Percentiles rank a stretch among this genome's conserved stretches.
These are phyloP conservation scores for Capitulum mitella DNA, from an alignment of 2,888 invertebrate genomes.

Conservation along the genomic window DNA sequence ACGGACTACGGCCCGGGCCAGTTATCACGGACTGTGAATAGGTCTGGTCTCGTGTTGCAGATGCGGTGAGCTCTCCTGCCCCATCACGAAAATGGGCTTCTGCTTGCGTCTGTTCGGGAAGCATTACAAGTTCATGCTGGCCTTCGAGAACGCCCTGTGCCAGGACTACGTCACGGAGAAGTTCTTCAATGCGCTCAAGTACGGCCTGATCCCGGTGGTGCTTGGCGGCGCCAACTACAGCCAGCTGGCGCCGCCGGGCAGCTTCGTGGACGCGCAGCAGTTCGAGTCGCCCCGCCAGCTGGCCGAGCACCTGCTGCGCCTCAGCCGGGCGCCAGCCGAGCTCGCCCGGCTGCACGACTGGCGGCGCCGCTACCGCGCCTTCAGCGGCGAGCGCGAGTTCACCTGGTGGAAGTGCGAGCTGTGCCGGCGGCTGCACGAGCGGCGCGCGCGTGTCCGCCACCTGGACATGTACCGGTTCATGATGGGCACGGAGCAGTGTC, in stretches of 20 bases:
- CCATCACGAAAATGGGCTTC: neutral
- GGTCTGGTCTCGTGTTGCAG: too few species aligned
- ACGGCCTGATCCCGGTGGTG: conserved; percentile 35
- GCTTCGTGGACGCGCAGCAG: conserved; percentile 43
- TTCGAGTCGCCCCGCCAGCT: conserved; percentile 39
- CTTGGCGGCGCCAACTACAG: conserved; percentile 37
- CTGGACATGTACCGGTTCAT: neutral
- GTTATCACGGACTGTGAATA: too few species aligned
- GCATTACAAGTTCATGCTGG: conserved; percentile 34
- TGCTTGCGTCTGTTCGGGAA: conserved; percentile 25
- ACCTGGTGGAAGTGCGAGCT: conserved; percentile 7
- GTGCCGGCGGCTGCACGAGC: conserved; percentile 2
- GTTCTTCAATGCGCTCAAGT: conserved; percentile 32
- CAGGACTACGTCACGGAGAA: conserved; percentile 37
- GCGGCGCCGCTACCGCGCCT: neutral
- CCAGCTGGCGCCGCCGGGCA: conserved; percentile 40
- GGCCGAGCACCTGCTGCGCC: neutral
- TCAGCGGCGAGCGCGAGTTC: neutral
- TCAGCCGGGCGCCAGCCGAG: neutral
- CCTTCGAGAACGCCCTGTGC: conserved; percentile 36
- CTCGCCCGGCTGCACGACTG: neutral
- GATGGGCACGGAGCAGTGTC: neutral
- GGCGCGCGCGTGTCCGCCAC: neutral
- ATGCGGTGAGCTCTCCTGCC: conserved; percentile 23
- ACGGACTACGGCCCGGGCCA: too few species aligned